phyloP scores from a whole-genome alignment of 2,888 invertebrate species.

The Poecilus cupreus region DNA sequence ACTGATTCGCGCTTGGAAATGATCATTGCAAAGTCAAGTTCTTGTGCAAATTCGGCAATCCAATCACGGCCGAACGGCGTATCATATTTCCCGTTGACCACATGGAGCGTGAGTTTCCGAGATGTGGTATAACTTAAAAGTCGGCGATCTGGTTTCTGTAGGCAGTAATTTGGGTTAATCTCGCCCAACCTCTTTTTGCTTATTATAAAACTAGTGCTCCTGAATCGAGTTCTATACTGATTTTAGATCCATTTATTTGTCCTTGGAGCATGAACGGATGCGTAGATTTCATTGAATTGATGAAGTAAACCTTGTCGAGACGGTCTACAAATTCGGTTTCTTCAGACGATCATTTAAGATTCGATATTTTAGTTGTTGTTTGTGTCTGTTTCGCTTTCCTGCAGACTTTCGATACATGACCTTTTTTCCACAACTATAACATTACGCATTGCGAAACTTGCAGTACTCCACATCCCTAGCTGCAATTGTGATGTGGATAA shows the following conservation, averaged over 20 bases:
- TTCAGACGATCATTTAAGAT: neutral
- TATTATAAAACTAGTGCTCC: constrained; percentile 42
- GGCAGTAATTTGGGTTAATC: too few relatives aligned
- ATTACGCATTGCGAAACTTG: too few relatives aligned
- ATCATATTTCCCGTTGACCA: too few relatives aligned
- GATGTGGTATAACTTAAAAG: constrained; percentile 51
- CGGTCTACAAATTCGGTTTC: neutral
- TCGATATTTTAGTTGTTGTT: too few relatives aligned
- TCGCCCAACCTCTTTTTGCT: constrained; percentile 24
- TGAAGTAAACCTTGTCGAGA: constrained; percentile 9
- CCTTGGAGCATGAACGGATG: constrained; percentile 4
- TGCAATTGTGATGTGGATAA: too few relatives aligned
- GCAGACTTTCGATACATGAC: too few relatives aligned
- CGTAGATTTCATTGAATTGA: constrained; percentile 23
- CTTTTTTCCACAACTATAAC: too few relatives aligned
- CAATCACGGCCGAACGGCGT: too few relatives aligned
- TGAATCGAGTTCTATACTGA: constrained; percentile 53
- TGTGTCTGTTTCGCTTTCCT: too few relatives aligned
- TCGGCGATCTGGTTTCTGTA: constrained; percentile 41
- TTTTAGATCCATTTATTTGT: neutral
- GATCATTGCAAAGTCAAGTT: neutral
- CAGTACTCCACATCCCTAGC: too few relatives aligned
- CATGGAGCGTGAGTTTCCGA: constrained; percentile 41
- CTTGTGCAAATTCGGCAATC: constrained; percentile 7
- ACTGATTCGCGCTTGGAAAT: too few relatives aligned